Conservation (phyloP, 37 sponge, comb jelly and placozoan genomes). For the Diacarnus erythraeanus region DNA sequence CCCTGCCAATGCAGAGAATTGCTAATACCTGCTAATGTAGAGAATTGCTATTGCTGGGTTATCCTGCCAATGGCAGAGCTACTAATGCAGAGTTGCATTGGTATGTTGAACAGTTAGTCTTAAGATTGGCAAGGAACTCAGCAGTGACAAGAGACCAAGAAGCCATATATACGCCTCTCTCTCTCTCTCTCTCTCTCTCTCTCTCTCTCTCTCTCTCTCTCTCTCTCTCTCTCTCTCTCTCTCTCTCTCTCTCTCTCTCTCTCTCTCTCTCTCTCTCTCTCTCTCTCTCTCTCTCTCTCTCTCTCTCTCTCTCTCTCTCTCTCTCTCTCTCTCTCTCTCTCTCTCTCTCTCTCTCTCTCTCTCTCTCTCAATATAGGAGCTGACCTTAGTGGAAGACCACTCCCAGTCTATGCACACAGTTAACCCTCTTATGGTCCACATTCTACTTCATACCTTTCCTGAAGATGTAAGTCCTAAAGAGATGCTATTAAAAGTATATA, state of each 20-base stretch:
- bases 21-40: too few relatives aligned
- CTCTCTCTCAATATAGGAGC: slow-evolving; percentile 37
- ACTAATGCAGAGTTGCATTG: too few relatives aligned
- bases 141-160: too few relatives aligned
- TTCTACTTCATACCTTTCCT: slow-evolving; percentile 11
- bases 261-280: slow-evolving; percentile 24
- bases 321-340: too few relatives aligned
- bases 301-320: slow-evolving; percentile 30
- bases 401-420: slow-evolving; percentile 18
- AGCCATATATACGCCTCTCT: neutral
- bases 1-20: too few relatives aligned
- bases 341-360: too few relatives aligned
- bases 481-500: too few relatives aligned
- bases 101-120: too few relatives aligned
- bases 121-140: too few relatives aligned
- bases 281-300: slow-evolving; percentile 27
- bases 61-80: too few relatives aligned
- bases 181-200: slow-evolving; percentile 25
- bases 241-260: slow-evolving; percentile 27
- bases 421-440: slow-evolving; percentile 57
- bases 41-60: too few relatives aligned
- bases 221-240: slow-evolving; percentile 32
- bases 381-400: slow-evolving; percentile 43
- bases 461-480: slow-evolving; percentile 21
- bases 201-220: slow-evolving; percentile 27